These are phyloP conservation scores for Manacus vitellinus DNA, from an alignment of 2,113 vertebrate species.

Conservation along the genomic window DNA sequence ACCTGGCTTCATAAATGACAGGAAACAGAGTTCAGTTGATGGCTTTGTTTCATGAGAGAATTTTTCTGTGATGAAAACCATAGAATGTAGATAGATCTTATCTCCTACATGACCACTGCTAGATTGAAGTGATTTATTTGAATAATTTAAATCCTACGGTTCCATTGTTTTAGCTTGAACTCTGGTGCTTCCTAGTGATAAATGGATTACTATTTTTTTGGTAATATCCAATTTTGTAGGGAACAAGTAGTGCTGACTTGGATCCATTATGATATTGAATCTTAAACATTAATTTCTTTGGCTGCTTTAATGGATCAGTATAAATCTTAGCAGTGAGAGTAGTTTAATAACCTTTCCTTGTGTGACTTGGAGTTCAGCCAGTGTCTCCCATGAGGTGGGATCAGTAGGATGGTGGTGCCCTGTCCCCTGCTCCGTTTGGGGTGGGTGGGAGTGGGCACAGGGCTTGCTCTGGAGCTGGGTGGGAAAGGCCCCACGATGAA, in stretches of 20 bases:
- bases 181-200: conserved; percentile 22
- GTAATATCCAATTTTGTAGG: neutral
- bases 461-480: neutral
- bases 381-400: neutral
- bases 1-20: neutral
- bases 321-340: conserved; percentile 12
- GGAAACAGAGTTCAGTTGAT: neutral
- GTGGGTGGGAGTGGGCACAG: neutral
- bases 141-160: neutral
- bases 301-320: conserved; percentile 29
- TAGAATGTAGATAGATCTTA: neutral
- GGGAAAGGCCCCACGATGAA: neutral
- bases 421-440: neutral
- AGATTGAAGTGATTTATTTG: neutral
- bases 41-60: neutral
- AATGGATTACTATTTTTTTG: conserved; percentile 14
- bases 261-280: conserved; percentile 50
- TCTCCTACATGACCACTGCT: neutral
- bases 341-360: neutral
- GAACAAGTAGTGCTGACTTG: conserved; percentile 46
- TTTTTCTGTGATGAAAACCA: neutral
- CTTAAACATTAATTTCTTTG: neutral
- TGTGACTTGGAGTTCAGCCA: neutral
- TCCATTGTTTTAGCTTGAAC: conserved; percentile 8
- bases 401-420: neutral